These are phyloP conservation scores for Aricia artaxerxes DNA, from an alignment of 2,888 invertebrate species.

Conservation along the genomic window DNA sequence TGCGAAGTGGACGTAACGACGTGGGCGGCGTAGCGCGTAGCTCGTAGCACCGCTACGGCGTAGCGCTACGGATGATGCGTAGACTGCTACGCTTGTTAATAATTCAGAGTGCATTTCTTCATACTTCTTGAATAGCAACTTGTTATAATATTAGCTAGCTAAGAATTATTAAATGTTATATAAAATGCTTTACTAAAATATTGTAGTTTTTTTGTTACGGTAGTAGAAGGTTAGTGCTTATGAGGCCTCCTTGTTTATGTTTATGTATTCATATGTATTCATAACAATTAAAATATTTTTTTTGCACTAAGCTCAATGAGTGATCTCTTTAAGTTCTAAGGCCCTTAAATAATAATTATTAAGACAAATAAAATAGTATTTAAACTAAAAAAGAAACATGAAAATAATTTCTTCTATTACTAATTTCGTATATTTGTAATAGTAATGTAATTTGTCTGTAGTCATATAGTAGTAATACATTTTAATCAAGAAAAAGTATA, in stretches of 20 bases:
- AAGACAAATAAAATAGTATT: no score
- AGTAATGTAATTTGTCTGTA: no score
- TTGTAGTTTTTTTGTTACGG: not conserved
- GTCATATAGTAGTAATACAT: no score
- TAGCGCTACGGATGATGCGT: constrained; percentile 17
- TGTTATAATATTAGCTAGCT: constrained; percentile 2
- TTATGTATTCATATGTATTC: not conserved
- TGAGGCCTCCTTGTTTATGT: not conserved
- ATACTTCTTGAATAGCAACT: constrained; percentile 15
- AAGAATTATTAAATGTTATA: not conserved
- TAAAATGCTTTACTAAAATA: not conserved
- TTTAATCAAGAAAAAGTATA: not conserved
- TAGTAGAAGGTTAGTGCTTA: no score
- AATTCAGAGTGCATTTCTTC: not conserved
- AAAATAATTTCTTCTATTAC: no score
- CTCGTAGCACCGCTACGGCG: constrained; percentile 17
- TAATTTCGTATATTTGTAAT: no score
- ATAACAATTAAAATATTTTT: no score
- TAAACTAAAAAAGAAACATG: no score
- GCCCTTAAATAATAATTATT: no score
- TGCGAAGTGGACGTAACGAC: constrained; percentile 17
- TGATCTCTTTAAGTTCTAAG: no score
- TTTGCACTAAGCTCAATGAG: no score
- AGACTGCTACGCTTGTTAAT: constrained; percentile 27
- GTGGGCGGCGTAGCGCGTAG: constrained; percentile 24